Conservation (phyloP, 2,888 invertebrate species). For the Tupiocoris notatus region DNA sequence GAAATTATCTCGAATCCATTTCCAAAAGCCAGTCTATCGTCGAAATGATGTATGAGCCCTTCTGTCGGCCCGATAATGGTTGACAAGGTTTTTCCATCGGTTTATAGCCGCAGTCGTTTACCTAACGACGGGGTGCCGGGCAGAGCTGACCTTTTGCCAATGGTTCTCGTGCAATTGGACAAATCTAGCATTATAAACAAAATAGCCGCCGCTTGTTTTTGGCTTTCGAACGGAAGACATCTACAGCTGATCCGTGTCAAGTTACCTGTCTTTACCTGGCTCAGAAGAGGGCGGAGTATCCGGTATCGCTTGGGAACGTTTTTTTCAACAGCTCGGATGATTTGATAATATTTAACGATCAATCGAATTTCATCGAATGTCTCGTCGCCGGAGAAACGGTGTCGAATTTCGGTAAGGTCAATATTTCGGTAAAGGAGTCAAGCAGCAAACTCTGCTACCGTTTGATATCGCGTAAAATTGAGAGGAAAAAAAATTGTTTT, state of each 20-base stretch:
- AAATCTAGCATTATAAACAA: background rate
- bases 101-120: background rate
- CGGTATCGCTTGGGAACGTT: background rate
- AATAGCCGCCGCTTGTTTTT: background rate
- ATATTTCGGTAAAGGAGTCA: no score
- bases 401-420: background rate
- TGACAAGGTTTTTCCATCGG: background rate
- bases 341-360: background rate
- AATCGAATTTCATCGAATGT: background rate
- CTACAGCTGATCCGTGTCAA: background rate
- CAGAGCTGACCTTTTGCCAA: background rate
- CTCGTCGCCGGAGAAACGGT: background rate
- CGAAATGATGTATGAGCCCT: background rate
- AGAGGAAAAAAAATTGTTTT: no score
- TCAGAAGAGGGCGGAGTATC: background rate
- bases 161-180: background rate
- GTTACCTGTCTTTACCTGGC: background rate
- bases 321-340: background rate
- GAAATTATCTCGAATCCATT: no score
- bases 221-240: background rate
- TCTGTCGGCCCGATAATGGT: background rate
- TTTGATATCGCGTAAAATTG: no score
- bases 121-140: background rate
- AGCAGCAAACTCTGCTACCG: no score
- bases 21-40: background rate